phyloP scores from a whole-genome alignment of 1,140 invertebrate genomes.

The Myzus persicae region DNA sequence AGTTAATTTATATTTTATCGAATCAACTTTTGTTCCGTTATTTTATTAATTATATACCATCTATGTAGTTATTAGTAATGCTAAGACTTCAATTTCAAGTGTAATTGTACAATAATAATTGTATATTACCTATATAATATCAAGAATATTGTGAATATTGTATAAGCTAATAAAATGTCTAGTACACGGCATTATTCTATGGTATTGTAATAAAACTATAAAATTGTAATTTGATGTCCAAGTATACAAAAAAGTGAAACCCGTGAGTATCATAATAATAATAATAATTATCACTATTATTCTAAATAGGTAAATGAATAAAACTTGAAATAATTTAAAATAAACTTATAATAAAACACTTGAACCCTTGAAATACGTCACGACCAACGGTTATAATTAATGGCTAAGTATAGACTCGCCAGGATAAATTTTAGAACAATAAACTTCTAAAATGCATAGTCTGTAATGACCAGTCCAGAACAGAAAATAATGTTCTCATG shows the following conservation, averaged over 20 bases:
- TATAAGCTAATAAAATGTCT: not conserved
- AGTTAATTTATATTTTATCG: not conserved
- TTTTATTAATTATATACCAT: no score
- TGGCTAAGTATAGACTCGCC: not conserved
- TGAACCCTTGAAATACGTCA: not conserved
- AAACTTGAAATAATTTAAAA: not conserved
- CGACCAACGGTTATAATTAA: conserved; percentile 19
- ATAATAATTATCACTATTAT: not conserved
- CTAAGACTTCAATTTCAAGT: no score
- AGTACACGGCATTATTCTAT: not conserved
- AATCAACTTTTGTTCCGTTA: not conserved
- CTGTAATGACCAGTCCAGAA: not conserved
- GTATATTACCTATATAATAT: no score
- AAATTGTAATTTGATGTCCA: not conserved
- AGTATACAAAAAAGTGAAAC: not conserved
- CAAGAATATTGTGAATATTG: not conserved
- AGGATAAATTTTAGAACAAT: not conserved
- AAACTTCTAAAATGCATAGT: conserved; percentile 3
- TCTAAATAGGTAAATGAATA: not conserved
- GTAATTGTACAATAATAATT: no score
- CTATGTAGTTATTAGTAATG: no score
- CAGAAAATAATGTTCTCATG: not conserved
- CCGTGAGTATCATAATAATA: not conserved
- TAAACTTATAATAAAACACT: conserved; percentile 4
- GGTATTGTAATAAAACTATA: not conserved